These are phyloP conservation scores for Eulemur rufifrons DNA, from an alignment of 2,113 vertebrate genomes.

Conservation along the genomic window DNA sequence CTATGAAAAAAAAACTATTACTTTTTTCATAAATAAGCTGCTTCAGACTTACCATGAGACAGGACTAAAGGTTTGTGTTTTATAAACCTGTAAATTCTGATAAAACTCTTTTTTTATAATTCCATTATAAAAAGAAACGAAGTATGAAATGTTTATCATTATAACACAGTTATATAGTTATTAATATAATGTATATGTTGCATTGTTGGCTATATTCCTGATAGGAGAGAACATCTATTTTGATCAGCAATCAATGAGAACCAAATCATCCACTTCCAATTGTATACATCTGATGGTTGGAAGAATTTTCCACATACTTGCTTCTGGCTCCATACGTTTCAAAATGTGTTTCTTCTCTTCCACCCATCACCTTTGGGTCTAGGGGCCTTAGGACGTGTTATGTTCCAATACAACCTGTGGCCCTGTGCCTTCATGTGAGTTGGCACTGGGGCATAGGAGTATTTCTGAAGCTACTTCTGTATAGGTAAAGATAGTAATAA, in stretches of 20 bases:
- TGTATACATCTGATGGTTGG: not conserved
- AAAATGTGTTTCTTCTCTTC: not conserved
- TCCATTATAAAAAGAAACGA: not conserved
- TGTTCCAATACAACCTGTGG: not conserved
- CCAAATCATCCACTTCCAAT: not conserved
- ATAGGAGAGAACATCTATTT: not conserved
- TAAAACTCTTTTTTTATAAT: slow-evolving; percentile 1
- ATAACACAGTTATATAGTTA: not conserved
- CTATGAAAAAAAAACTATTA: not conserved
- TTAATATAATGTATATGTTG: not conserved
- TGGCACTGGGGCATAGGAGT: not conserved
- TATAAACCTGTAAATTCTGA: not conserved
- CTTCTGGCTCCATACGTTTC: not conserved
- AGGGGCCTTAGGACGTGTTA: not conserved
- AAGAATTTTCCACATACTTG: not conserved
- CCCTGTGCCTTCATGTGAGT: not conserved
- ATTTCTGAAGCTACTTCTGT: not conserved
- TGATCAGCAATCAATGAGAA: not conserved
- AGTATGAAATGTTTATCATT: not conserved
- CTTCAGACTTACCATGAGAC: not conserved
- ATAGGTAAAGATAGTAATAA: not conserved
- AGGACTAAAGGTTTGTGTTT: not conserved
- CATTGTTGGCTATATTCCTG: not conserved
- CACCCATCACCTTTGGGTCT: not conserved
- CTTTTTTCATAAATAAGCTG: not conserved